A percentile compares a stretch with the other conserved stretches of the same genome.
These are phyloP conservation scores for Leptopilina boulardi DNA, from an alignment of 1,140 invertebrate genomes.

Conservation along the genomic window DNA sequence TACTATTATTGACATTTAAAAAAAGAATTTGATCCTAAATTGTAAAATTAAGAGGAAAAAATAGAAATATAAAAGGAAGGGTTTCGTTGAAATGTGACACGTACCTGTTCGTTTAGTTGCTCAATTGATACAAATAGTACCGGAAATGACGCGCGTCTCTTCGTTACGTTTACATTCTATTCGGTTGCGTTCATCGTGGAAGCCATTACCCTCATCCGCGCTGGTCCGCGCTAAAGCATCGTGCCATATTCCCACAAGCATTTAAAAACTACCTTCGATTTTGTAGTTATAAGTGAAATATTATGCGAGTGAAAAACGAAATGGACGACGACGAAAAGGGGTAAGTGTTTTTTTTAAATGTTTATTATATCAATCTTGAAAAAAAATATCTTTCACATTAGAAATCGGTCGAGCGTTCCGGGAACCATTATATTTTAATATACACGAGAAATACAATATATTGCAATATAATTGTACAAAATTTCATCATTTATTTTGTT, in stretches of 20 bases:
- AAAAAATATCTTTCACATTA: conserved; percentile 22
- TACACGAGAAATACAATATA: conserved; percentile 49
- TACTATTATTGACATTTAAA: too few species aligned
- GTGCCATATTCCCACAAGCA: conserved; percentile 74
- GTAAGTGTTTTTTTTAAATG: conserved; percentile 63
- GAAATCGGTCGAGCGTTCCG: conserved; percentile 48
- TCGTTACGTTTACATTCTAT: conserved; percentile 71
- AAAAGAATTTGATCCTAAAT: too few species aligned
- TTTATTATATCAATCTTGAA: neutral
- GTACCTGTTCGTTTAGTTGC: conserved; percentile 30
- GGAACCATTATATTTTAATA: conserved; percentile 48
- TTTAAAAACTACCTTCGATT: conserved; percentile 67
- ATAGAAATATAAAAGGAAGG: neutral
- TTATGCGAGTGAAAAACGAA: conserved; percentile 78
- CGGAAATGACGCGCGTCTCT: conserved; percentile 73
- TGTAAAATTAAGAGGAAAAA: too few species aligned
- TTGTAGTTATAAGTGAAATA: conserved; percentile 75
- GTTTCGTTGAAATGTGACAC: neutral
- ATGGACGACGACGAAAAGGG: conserved; percentile 79
- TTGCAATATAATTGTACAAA: neutral
- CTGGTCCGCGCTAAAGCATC: conserved; percentile 64
- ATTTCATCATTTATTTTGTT: neutral
- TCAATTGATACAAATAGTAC: conserved; percentile 59
- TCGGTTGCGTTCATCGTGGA: conserved; percentile 66
- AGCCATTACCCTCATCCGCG: conserved; percentile 74